These are phyloP conservation scores for Serrognathus titanus DNA, from an alignment of 2,888 invertebrate species.

Conservation along the genomic window DNA sequence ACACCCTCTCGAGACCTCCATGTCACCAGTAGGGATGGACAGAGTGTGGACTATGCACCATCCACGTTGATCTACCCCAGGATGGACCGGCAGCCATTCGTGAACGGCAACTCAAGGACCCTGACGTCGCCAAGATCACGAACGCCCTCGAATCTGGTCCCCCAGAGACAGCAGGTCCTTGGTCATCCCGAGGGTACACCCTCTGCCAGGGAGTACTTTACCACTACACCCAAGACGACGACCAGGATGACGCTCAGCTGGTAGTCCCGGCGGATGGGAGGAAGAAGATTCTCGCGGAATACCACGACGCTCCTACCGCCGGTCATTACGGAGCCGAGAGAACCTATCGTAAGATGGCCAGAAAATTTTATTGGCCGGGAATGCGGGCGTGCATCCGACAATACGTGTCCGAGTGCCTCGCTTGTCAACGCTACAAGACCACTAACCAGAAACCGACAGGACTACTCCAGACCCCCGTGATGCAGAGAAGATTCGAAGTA, in stretches of 20 bases:
- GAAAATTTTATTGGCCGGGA: no score
- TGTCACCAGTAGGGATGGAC: neutral
- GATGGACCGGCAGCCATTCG: slow-evolving; percentile 3
- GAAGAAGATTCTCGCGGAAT: no score
- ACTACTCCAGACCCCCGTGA: no score
- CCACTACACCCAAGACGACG: slow-evolving; percentile 13
- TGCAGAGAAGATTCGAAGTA: no score
- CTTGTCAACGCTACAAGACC: no score
- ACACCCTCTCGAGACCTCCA: slow-evolving; percentile 15
- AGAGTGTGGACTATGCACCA: neutral
- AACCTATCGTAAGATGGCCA: no score
- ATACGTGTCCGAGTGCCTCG: no score
- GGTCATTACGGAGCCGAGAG: no score
- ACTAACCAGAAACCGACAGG: no score
- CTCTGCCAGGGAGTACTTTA: slow-evolving; percentile 7
- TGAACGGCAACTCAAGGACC: slow-evolving; percentile 20
- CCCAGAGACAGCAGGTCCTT: slow-evolving; percentile 1
- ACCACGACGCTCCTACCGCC: no score
- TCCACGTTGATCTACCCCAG: neutral
- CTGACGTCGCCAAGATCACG: slow-evolving; percentile 20
- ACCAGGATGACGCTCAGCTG: slow-evolving; percentile 28
- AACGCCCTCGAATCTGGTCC: slow-evolving; percentile 1
- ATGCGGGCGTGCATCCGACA: no score
- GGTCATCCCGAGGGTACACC: slow-evolving; percentile 5
- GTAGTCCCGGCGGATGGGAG: slow-evolving; percentile 14